phyloP scores from a whole-genome alignment of 2,888 invertebrate species.

The Cacoxenus indagator region DNA sequence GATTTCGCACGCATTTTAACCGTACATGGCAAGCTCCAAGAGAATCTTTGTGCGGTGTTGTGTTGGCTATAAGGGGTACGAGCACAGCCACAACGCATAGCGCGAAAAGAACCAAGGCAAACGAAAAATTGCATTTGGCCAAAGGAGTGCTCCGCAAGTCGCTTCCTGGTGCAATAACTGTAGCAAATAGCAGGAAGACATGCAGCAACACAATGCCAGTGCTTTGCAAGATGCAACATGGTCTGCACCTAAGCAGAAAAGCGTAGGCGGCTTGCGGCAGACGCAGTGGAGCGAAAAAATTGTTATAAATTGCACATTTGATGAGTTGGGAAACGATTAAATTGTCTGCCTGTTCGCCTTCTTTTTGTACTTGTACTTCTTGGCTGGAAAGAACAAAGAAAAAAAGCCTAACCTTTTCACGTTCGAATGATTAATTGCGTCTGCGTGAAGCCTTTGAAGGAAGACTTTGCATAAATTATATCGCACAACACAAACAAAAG shows the following conservation, averaged over 20 bases:
- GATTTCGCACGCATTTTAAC: conserved; percentile 27
- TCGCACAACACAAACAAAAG: not conserved
- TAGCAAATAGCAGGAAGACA: conserved; percentile 60
- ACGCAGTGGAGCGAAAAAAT: conserved; percentile 25
- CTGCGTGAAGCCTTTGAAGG: not conserved
- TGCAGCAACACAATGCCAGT: conserved; percentile 30
- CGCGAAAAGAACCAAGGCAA: not conserved
- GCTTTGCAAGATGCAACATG: not conserved
- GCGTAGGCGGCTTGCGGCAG: not conserved
- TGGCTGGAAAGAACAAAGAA: not conserved
- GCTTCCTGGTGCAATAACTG: conserved; percentile 65
- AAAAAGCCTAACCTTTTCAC: too few relatives aligned
- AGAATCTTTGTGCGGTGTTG: too few relatives aligned
- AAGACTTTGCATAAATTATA: not conserved
- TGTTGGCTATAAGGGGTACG: not conserved
- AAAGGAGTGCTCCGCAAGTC: not conserved
- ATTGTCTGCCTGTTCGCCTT: not conserved
- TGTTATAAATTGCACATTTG: conserved; percentile 64
- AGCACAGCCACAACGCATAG: conserved; percentile 14
- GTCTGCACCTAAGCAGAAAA: not conserved
- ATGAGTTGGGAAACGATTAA: conserved; percentile 41
- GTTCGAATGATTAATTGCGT: too few relatives aligned
- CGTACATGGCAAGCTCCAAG: not conserved
- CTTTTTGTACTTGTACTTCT: conserved; percentile 9
- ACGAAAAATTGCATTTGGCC: not conserved